These are phyloP conservation scores for Falco peregrinus DNA, from an alignment of 2,797 vertebrate species.

Conservation along the genomic window DNA sequence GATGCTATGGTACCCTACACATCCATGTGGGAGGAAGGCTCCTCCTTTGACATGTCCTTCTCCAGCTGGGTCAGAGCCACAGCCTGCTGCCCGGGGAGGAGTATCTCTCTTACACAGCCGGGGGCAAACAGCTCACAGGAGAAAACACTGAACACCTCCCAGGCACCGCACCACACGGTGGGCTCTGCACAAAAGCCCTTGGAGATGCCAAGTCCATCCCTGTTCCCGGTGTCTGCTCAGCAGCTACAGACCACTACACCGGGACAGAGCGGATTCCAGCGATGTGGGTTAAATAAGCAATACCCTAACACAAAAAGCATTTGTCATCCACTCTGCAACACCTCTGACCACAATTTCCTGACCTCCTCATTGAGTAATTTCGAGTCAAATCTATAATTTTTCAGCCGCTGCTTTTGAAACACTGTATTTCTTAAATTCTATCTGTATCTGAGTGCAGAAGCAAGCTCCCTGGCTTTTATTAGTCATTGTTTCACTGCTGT, in stretches of 20 bases:
- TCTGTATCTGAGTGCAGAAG: not conserved
- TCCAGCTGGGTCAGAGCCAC: not conserved
- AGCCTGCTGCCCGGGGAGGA: not conserved
- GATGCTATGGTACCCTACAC: rapidly evolving
- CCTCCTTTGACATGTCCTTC: not conserved
- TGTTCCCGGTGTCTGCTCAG: not conserved
- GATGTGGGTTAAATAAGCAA: not conserved
- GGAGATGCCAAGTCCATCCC: not conserved
- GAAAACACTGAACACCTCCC: not conserved
- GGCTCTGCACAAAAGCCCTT: not conserved
- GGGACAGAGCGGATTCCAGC: not conserved
- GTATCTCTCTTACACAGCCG: not conserved
- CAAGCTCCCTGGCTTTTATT: not conserved
- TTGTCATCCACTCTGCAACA: not conserved
- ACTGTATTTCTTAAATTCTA: not conserved
- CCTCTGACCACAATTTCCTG: constrained; percentile 42
- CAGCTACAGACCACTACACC: not conserved
- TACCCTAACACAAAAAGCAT: not conserved
- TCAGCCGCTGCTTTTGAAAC: not conserved
- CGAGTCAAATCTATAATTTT: not conserved
- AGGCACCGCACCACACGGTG: rapidly evolving
- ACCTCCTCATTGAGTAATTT: not conserved
- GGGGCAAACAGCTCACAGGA: not conserved
- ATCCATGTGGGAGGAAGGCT: not conserved
- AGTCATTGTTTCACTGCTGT: not conserved